Percentiles rank a stretch among this genome's conserved stretches.
Conservation (phyloP, 2,888 invertebrate genomes). For the Encarsia formosa region DNA sequence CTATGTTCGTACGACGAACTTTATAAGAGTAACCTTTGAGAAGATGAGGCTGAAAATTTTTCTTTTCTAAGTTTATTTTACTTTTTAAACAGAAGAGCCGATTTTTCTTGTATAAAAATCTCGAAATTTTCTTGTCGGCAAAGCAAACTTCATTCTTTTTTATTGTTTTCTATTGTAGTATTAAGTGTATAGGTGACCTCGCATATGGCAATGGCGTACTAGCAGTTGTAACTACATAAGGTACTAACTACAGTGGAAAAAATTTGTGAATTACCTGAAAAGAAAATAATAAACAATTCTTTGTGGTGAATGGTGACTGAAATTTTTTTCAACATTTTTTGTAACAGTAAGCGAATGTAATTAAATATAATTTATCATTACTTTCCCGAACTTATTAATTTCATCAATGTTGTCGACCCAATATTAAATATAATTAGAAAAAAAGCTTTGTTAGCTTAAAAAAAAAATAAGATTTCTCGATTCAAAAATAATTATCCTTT, state of each 20-base stretch:
- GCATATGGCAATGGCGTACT: conserved; percentile 22
- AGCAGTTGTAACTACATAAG: neutral
- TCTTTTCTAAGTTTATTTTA: neutral
- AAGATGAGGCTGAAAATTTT: conserved; percentile 21
- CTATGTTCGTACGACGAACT: conserved; percentile 2
- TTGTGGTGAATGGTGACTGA: no score
- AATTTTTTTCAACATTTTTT: no score
- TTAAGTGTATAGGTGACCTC: conserved; percentile 27
- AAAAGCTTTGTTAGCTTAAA: no score
- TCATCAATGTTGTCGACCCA: no score
- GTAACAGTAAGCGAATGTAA: no score
- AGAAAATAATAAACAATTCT: no score
- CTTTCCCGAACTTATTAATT: no score
- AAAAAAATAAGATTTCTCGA: no score
- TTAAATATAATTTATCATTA: no score
- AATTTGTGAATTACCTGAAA: no score
- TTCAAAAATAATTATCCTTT: no score
- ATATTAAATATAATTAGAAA: no score
- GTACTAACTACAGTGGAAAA: conserved; percentile 13
- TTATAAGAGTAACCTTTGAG: conserved; percentile 7
- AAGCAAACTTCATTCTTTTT: conserved; percentile 22
- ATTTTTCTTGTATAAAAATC: conserved; percentile 17
- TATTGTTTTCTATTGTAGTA: conserved; percentile 23
- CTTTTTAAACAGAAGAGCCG: conserved; percentile 12
- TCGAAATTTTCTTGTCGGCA: conserved; percentile 16